Percentiles rank a stretch among this genome's conserved stretches.
phyloP scores from a whole-genome alignment of 1,140 invertebrate genomes.

The Uloborus diversus region DNA sequence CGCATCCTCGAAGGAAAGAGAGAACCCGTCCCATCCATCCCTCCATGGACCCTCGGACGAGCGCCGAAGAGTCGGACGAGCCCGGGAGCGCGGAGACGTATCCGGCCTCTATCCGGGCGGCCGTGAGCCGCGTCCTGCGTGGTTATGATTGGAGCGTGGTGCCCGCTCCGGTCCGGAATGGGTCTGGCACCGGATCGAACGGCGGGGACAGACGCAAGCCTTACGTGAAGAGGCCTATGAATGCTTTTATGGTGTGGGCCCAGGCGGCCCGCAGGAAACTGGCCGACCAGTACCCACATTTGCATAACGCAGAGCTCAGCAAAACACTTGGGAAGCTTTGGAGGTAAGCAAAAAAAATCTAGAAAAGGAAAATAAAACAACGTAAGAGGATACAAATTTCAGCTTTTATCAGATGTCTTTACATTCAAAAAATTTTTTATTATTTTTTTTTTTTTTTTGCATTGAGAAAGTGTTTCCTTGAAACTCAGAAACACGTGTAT shows the following conservation, averaged over 20 bases:
- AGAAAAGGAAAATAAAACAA: too few species aligned
- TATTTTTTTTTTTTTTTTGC: too few species aligned
- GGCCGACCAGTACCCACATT: conserved; percentile 87
- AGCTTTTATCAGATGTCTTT: too few species aligned
- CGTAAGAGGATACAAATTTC: too few species aligned
- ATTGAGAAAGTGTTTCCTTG: too few species aligned
- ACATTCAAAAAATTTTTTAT: too few species aligned
- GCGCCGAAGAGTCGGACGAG: neutral
- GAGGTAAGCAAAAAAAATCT: conserved; percentile 73
- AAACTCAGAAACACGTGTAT: too few species aligned
- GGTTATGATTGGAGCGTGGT: conserved; percentile 88
- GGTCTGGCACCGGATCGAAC: conserved; percentile 51
- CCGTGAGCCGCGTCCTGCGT: conserved; percentile 67
- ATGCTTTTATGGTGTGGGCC: conserved; percentile 96
- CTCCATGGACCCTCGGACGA: conserved; percentile 2
- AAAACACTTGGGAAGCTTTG: conserved; percentile 91
- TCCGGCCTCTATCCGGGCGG: conserved; percentile 59
- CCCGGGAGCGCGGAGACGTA: conserved; percentile 8
- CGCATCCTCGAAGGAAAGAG: too few species aligned
- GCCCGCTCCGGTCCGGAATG: conserved; percentile 70
- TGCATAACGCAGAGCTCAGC: conserved; percentile 94
- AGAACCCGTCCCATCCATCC: too few species aligned
- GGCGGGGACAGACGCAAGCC: conserved; percentile 69
- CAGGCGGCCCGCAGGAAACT: conserved; percentile 86
- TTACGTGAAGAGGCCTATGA: conserved; percentile 93